Base-by-base conservation (phyloP, 2,113 vertebrate species). In the Puma concolor region DNA sequence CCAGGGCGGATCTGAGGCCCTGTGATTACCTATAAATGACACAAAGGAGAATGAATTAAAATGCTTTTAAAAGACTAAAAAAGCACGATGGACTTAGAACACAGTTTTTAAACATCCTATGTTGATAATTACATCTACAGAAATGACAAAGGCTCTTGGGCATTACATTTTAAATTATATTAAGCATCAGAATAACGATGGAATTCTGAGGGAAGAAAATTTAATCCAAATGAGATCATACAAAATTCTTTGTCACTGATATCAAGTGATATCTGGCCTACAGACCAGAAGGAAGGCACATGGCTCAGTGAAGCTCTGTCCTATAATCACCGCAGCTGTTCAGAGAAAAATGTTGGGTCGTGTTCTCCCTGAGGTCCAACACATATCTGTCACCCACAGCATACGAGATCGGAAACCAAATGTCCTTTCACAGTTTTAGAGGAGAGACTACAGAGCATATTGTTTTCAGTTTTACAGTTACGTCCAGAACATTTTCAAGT, bases 1-100 rank as follows among this genome's bases (percentile, higher is more conserved):
- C 99, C 99, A 60, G 99, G 99, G 41, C 99, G 99, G 77, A 99
- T 99, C 79, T 99, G 99, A 4, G 99, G 98, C 57, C 99, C 99
- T 82, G 99, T 97, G 94, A 99, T 99, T 9, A 99, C 99, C 99
- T 99, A 90, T 2, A 94, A 17, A 96, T 92, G 96, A 83, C 90
- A 97, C 87, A 97, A 16, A 66, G 41, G 97, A 23, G 97, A 15
- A 50, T 2, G 27, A 83, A 36, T 11, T 72, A 97, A 6, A 97
- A 67, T 82, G 72, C 86, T 97, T 95, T 66, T 14, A 25, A 38
- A 95, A 25, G n/a, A 94, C 33, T 69, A 93, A 12, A 93, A 12
- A 8, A 60, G 72, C 23, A 85, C 0, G 5, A 48, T 66, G 44
- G 66, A 76, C 16, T 2, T n/a, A 82, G 23, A 88, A 82, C 8